Percentiles rank a stretch among this genome's conserved stretches.
phyloP scores from a whole-genome alignment of 2,888 invertebrate genomes.

The Chymomyza amoena region DNA sequence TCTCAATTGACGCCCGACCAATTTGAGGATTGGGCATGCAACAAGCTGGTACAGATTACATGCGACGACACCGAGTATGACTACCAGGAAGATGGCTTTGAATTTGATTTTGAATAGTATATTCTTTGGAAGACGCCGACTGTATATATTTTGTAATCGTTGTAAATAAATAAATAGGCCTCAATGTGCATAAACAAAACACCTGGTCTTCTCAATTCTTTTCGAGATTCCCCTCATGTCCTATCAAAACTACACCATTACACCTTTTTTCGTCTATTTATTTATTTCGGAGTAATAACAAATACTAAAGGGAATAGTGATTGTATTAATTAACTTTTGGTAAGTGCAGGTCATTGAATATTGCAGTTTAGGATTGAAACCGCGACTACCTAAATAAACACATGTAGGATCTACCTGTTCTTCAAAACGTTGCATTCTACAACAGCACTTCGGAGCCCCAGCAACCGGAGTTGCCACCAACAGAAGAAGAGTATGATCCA shows the following conservation, averaged over 20 bases:
- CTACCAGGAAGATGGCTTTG: slow-evolving; percentile 64
- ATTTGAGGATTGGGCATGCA: slow-evolving; percentile 34
- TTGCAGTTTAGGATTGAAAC: background rate
- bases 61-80: slow-evolving; percentile 53
- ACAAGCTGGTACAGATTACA: slow-evolving; percentile 45
- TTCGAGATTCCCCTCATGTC: no score
- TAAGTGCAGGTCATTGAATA: slow-evolving; percentile 2
- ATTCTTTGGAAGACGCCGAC: background rate
- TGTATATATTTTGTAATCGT: slow-evolving; percentile 38
- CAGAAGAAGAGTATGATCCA: slow-evolving; percentile 19
- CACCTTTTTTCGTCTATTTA: no score
- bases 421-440: slow-evolving; percentile 45
- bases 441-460: slow-evolving; percentile 43
- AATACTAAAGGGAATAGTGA: background rate
- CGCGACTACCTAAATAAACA: slow-evolving; percentile 20
- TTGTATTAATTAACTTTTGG: slow-evolving; percentile 3
- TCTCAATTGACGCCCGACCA: slow-evolving; percentile 31
- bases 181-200: no score
- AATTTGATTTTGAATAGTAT: slow-evolving; percentile 52
- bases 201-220: no score
- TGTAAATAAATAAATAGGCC: slow-evolving; percentile 11
- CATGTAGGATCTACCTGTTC: slow-evolving; percentile 21
- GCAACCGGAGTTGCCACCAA: background rate
- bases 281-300: no score
- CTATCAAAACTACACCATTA: no score